phyloP scores from a whole-genome alignment of 2,113 vertebrate species.

The Zapus hudsonius region DNA sequence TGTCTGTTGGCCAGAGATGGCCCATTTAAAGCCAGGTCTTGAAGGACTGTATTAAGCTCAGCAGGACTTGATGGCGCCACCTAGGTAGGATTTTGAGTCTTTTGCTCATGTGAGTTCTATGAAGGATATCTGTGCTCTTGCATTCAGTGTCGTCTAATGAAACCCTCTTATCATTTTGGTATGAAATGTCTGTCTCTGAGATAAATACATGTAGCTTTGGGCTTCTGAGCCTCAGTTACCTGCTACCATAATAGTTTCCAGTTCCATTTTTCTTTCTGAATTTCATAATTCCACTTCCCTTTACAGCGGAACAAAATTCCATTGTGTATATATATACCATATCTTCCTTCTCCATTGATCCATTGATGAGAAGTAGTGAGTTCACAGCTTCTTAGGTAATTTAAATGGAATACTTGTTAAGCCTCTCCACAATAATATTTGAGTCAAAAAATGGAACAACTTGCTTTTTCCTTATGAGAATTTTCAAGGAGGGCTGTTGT shows the following conservation, averaged over 20 bases:
- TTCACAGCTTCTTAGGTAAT: not conserved
- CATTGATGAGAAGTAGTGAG: too few relatives aligned
- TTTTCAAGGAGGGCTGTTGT: not conserved
- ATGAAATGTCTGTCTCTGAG: not conserved
- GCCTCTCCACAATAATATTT: not conserved
- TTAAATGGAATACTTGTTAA: not conserved
- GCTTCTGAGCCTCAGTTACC: too few relatives aligned
- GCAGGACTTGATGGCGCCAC: not conserved
- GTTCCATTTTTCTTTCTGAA: too few relatives aligned
- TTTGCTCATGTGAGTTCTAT: not conserved
- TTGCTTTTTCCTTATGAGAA: not conserved
- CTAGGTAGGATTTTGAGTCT: not conserved
- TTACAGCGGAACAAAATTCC: too few relatives aligned
- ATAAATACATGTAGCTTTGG: not conserved
- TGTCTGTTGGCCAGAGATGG: slow-evolving; percentile 25
- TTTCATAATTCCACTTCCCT: too few relatives aligned
- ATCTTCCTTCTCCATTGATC: too few relatives aligned
- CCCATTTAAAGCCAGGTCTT: slow-evolving; percentile 42
- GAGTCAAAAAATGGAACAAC: not conserved
- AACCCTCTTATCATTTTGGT: not conserved
- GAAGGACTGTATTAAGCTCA: not conserved
- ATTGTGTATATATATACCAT: too few relatives aligned
- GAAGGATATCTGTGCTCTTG: not conserved
- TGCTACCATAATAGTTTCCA: too few relatives aligned
- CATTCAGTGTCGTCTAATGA: not conserved